Conservation (phyloP, 2,113 vertebrate species). For the Peromyscus polionotus region DNA sequence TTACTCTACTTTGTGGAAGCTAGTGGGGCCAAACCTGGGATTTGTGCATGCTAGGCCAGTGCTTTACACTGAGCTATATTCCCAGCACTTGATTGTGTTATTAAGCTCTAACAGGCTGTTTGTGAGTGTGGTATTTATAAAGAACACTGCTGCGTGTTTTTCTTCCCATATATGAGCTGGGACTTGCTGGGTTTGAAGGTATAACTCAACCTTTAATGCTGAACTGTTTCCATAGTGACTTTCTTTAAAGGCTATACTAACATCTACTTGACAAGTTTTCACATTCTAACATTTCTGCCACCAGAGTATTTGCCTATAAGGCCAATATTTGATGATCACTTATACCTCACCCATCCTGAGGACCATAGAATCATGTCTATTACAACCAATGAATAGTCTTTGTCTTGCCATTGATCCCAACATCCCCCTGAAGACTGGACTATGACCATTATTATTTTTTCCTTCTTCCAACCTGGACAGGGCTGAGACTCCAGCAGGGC, state of each 20-base stretch:
- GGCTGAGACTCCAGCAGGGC: background rate
- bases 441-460: background rate
- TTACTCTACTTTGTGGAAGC: background rate
- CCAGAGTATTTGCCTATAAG: background rate
- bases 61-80: background rate
- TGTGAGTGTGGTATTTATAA: background rate
- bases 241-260: background rate
- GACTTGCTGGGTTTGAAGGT: background rate
- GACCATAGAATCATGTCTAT: background rate
- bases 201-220: background rate
- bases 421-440: background rate
- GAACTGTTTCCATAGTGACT: slow-evolving; percentile 16
- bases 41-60: background rate
- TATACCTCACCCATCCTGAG: background rate
- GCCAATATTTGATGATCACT: background rate
- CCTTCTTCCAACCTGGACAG: background rate
- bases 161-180: background rate
- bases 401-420: background rate
- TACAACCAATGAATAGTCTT: background rate
- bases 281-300: background rate
- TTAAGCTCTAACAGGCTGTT: background rate
- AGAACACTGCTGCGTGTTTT: background rate
- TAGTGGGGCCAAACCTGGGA: background rate
- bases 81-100: background rate
- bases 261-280: background rate